phyloP scores from a whole-genome alignment of 2,888 invertebrate species.

The Caenorhabditis macrosperma region DNA sequence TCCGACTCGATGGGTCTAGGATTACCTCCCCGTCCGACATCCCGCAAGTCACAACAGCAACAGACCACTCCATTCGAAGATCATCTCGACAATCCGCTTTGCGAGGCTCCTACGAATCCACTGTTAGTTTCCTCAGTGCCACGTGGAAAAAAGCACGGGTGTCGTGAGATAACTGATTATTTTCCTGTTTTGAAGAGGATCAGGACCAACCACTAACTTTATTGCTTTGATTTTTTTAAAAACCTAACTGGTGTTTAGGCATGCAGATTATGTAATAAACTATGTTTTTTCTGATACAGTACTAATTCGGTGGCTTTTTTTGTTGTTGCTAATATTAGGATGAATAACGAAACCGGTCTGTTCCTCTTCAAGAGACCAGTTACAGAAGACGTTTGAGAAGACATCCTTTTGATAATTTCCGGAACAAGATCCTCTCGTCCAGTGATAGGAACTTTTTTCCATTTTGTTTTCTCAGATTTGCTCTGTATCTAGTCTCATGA shows the following conservation, averaged over 20 bases:
- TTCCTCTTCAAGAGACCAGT: too few relatives aligned
- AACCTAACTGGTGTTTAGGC: conserved; percentile 19
- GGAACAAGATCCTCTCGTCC: too few relatives aligned
- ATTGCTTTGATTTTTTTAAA: background rate
- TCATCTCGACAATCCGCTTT: conserved; percentile 50
- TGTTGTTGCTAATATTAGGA: background rate
- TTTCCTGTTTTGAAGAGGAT: conserved; percentile 44
- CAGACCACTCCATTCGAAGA: conserved; percentile 42
- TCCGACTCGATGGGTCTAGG: conserved; percentile 60
- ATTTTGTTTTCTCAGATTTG: too few relatives aligned
- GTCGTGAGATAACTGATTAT: conserved; percentile 38
- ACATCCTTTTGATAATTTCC: background rate
- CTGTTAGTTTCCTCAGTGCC: conserved; percentile 45
- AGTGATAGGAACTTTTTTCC: too few relatives aligned
- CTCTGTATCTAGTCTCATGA: too few relatives aligned
- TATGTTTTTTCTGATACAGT: background rate
- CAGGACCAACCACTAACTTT: conserved; percentile 27
- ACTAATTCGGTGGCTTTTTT: background rate
- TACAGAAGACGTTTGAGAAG: too few relatives aligned
- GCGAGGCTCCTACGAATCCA: conserved; percentile 25
- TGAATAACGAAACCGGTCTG: background rate
- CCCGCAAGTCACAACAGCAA: conserved; percentile 47
- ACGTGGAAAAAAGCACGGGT: conserved; percentile 21
- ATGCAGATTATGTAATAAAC: conserved; percentile 39
- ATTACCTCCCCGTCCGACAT: conserved; percentile 56